Evolutionary conservation across 2,113 vertebrate species (phyloP).

Genomic region (Percopsis transmontana): DNA sequence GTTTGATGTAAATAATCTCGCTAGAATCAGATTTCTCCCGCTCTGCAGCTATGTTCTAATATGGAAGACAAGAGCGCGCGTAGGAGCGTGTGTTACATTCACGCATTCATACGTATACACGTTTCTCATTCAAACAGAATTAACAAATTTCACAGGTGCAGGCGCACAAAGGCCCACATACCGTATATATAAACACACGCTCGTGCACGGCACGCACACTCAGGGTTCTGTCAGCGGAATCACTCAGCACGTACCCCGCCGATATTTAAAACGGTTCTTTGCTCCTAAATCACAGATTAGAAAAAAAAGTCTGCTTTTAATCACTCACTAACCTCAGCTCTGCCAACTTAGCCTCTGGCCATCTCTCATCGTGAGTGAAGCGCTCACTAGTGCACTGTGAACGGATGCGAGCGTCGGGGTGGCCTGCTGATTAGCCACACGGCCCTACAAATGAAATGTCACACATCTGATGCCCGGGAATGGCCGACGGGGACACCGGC

Average conservation of each 20-base stretch:
- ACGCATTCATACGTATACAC: constrained; percentile 24
- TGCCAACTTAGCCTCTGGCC: constrained; percentile 33
- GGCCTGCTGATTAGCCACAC: constrained; percentile 42
- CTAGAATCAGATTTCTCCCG: constrained; percentile 47
- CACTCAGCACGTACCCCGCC: constrained; percentile 21
- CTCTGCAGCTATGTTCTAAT: constrained; percentile 59
- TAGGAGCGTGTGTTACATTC: constrained; percentile 41
- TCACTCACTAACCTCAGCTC: constrained; percentile 35
- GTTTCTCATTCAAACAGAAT: not conserved
- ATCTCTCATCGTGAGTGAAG: constrained; percentile 46
- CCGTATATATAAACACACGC: constrained; percentile 6
- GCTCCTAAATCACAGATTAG: constrained; percentile 45
- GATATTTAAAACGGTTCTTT: constrained; percentile 46
- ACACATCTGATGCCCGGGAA: constrained; percentile 46
- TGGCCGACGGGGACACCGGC: constrained; percentile 39
- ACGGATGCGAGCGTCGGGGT: constrained; percentile 52
- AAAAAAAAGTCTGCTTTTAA: constrained; percentile 51
- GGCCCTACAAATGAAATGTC: constrained; percentile 41
- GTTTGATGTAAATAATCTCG: constrained; percentile 68
- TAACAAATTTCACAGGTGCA: constrained; percentile 27
- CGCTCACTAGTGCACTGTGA: constrained; percentile 43
- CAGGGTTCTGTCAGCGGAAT: constrained; percentile 37
- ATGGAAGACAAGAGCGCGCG: constrained; percentile 43
- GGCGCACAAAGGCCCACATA: constrained; percentile 16
- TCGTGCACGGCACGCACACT: too few relatives aligned